Evolutionary conservation across 1,140 invertebrate genomes (phyloP).

Genomic region (Solenopsis fugax): DNA sequence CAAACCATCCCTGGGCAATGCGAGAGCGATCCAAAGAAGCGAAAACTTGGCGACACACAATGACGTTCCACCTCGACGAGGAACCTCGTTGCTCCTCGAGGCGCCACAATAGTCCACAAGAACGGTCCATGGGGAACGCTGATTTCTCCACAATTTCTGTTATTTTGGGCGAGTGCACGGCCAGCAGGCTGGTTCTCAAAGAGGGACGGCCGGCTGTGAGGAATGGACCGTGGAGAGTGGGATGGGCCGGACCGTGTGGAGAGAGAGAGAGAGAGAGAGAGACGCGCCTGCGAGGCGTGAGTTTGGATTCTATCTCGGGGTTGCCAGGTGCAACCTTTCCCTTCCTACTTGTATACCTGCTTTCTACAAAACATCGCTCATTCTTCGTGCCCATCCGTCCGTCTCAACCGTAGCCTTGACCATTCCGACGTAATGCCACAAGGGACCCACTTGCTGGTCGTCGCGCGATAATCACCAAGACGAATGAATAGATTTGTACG

Average conservation of each 20-base stretch:
- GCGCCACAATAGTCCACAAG: conserved; percentile 27
- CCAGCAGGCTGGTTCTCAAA: conserved; percentile 43
- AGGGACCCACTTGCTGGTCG: conserved; percentile 11
- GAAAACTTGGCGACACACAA: conserved; percentile 62
- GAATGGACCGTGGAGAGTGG: conserved; percentile 53
- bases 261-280: conserved; percentile 18
- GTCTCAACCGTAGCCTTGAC: conserved; percentile 36
- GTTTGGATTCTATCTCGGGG: conserved; percentile 38
- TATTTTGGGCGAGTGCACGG: conserved; percentile 51
- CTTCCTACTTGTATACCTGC: conserved; percentile 65
- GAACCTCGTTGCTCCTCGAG: neutral
- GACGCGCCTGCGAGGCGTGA: conserved; percentile 67
- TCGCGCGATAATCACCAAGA: conserved; percentile 36
- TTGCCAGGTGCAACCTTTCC: conserved; percentile 68
- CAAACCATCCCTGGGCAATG: conserved; percentile 28
- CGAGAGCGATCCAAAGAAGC: conserved; percentile 26
- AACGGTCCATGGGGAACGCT: neutral
- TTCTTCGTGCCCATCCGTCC: conserved; percentile 41
- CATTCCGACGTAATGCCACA: conserved; percentile 24
- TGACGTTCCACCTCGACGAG: conserved; percentile 32
- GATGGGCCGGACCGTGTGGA: neutral
- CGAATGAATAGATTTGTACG: conserved; percentile 26
- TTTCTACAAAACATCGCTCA: conserved; percentile 45
- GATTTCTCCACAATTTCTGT: conserved; percentile 70
- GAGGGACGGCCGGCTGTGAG: conserved; percentile 46